Evolutionary conservation across 1,140 invertebrate genomes (phyloP).

Genomic region (Subanguina moxae): DNA sequence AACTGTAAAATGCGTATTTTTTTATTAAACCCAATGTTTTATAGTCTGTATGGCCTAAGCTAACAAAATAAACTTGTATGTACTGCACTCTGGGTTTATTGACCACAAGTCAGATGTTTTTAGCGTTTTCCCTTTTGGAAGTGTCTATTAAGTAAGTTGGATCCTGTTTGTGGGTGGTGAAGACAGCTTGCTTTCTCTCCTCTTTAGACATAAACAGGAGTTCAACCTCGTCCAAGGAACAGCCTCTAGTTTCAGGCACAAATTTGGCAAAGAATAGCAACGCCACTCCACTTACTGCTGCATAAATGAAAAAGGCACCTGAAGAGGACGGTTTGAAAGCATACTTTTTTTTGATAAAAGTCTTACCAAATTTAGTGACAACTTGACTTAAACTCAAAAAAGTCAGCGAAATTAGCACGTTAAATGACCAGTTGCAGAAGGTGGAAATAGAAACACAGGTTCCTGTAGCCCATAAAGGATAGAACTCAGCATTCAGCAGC

Average conservation of each 20-base stretch:
- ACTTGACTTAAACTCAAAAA: conserved; percentile 62
- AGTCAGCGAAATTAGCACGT: conserved; percentile 68
- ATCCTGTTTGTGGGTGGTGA: too few relatives aligned
- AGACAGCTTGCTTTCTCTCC: conserved; percentile 1
- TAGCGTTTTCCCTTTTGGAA: too few relatives aligned
- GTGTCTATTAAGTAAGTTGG: too few relatives aligned
- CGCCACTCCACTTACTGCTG: conserved; percentile 69
- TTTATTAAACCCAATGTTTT: too few relatives aligned
- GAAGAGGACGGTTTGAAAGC: conserved; percentile 27
- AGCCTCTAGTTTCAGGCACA: conserved; percentile 85
- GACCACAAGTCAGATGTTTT: too few relatives aligned
- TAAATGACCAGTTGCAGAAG: conserved; percentile 66
- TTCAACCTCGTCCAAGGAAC: conserved; percentile 78
- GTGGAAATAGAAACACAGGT: conserved; percentile 66
- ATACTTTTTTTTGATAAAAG: background rate
- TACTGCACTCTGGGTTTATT: too few relatives aligned
- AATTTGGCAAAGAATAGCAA: conserved; percentile 74
- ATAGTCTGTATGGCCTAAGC: too few relatives aligned
- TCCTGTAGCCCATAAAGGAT: conserved; percentile 67
- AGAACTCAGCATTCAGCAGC: conserved; percentile 69
- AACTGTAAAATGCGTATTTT: too few relatives aligned
- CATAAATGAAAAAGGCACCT: conserved; percentile 61
- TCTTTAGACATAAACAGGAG: conserved; percentile 40
- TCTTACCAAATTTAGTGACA: conserved; percentile 61
- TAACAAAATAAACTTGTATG: too few relatives aligned